Conservation (phyloP, 2,113 vertebrate genomes). For the Helogale parvula region DNA sequence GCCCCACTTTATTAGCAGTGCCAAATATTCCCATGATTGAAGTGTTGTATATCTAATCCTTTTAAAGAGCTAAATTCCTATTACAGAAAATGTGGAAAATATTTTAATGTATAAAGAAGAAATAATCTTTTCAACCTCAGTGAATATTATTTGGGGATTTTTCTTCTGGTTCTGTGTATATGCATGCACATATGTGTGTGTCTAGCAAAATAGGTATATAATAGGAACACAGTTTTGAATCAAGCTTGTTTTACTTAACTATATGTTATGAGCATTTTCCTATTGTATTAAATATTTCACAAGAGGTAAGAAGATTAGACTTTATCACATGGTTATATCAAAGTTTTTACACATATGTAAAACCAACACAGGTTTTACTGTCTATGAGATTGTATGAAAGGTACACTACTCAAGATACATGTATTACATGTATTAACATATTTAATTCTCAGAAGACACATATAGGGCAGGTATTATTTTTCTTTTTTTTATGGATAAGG, state of each 20-base stretch:
- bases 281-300: not conserved
- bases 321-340: not conserved
- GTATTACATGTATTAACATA: not conserved
- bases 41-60: not conserved
- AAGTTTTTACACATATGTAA: not conserved
- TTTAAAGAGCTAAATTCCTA: not conserved
- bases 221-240: not conserved
- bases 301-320: not conserved
- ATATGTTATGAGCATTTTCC: not conserved
- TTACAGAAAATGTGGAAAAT: not conserved
- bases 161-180: not conserved
- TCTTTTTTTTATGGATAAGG: not conserved
- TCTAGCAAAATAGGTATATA: not conserved
- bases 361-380: not conserved
- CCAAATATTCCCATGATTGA: not conserved
- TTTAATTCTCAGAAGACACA: not conserved
- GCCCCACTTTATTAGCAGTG: not conserved
- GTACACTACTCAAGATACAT: not conserved
- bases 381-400: not conserved
- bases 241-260: not conserved
- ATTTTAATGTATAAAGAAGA: slow-evolving; percentile 3
- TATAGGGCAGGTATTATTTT: not conserved
- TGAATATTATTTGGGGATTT: not conserved
- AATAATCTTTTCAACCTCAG: not conserved
- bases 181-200: not conserved